Base-by-base conservation (phyloP, 2,888 invertebrate genomes). In the Xylota sylvarum region DNA sequence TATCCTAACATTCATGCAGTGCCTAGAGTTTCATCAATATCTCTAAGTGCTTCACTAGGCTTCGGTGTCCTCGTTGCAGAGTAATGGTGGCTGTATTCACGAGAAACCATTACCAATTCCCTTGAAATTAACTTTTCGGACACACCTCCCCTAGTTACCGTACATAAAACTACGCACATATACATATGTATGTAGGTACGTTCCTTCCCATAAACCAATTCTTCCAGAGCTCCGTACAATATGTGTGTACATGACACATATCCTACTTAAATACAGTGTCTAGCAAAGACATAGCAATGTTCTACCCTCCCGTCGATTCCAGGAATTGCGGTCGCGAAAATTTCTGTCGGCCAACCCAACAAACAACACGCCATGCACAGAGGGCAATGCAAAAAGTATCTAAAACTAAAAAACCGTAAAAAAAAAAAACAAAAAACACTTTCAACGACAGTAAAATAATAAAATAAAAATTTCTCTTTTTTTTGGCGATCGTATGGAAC, bases 241-340 rank as follows among this genome's bases (percentile, higher is more conserved):
- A 19, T 72, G 58, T 58, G 55, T 19, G 58, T 72, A 77, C 76
- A 76, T 76, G 74, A 74, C 74, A 84, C 70, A 76, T 81, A 88
- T 80, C 69, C 82, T 82, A 58, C 72, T 80, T 65, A 67, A 72
- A 60, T 58, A 74, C 69, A 76, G 73, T 74, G 43, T 88, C 88
- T 88, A 88, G 88, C 87, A 86, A 86, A 74, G 77, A 82, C 78
- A 88, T 76, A 77, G 67, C 69, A 74, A 79, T 78, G 73, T 56
- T 46, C 37, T 82, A 82, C 76, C 76, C 81, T 81, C 73, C 58
- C 56, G 48, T 48, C 62, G 70, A 84, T 89, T 89, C 88, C 83
- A 82, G 82, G 88, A 89, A 89, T 86, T 88, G 78, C 86, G 88
- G 88, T 88, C 88, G 88, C 87, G 88, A 88, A 88, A 81, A 88